Evolutionary conservation across 2,888 invertebrate genomes (phyloP), one percentile per base, ranked within the genome.

Genomic region (Patella depressa): DNA sequence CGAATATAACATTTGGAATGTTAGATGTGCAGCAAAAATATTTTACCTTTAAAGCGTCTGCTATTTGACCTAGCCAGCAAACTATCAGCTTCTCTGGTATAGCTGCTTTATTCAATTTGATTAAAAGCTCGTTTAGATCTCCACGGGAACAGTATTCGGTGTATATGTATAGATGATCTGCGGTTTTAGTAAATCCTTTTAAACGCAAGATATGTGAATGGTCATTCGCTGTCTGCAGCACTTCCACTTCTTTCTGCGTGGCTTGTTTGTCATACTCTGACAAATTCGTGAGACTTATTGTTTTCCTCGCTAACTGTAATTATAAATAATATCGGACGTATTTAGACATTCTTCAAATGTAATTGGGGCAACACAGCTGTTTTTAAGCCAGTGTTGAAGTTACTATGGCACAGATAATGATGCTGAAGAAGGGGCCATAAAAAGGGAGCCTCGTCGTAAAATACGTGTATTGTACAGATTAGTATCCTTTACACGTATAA

Each of bases 101-200:
- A 9, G 85, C 83, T 11, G 82, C 79, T 3, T 87, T 86, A 76
- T 88, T 88, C 80, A 89, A 88, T 70, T 87, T 85, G 77, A 89
- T 89, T 53, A 92, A 85, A 53, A 80, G 80, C 70, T 84, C 79
- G 9, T 84, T 81, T 69, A 92, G 84, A 81, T 93, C 92, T 5
- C 92, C 92, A 45, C 89, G 90, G 74, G 91, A 91, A 86, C 92
- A 92, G 85, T 87, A 92, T 71, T 90, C 90, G 88, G 92, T 92
- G 29, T 90, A 91, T 75, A 92, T 92, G 83, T 89, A 90, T 1
- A 92, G 85, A 71, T 86, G 87, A 11, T 90, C 90, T 57, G 89
- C 86, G 15, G 77, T 76, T 72, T 84, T 82, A 77, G 83, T 84
- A 2, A 85, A 86, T 55, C 72, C 69, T 57, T 73, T 72, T 24